Percentiles rank a stretch among this genome's conserved stretches.
These are phyloP conservation scores for Mirounga angustirostris DNA, from an alignment of 2,113 vertebrate species.

Conservation along the genomic window DNA sequence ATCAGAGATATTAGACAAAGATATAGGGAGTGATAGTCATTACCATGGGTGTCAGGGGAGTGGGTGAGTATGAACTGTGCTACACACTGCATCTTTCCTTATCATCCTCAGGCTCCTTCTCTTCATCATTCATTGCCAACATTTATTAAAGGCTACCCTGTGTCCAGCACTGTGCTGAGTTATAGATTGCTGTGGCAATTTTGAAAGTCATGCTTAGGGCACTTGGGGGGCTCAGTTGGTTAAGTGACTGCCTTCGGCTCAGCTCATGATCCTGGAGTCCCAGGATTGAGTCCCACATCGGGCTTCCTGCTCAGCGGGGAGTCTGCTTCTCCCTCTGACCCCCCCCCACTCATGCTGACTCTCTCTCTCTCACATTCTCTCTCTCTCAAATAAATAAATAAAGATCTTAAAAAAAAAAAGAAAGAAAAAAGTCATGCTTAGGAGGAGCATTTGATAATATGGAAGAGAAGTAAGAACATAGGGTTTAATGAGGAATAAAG, in stretches of 20 bases:
- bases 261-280: no score
- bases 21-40: not conserved
- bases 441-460: not conserved
- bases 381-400: no score
- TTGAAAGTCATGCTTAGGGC: not conserved
- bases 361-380: no score
- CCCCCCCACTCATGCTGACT: no score
- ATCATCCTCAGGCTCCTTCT: not conserved
- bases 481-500: not conserved
- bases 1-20: slow-evolving; percentile 30
- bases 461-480: not conserved
- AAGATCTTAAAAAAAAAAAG: no score
- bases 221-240: no score
- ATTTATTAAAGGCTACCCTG: slow-evolving; percentile 7
- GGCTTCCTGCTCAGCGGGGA: no score
- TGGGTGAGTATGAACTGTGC: not conserved
- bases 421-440: not conserved
- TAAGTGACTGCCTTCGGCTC: no score
- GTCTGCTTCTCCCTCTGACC: no score
- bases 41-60: not conserved
- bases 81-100: not conserved
- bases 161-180: not conserved
- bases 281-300: no score
- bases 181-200: not conserved
- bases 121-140: not conserved